Base-by-base conservation (phyloP, 1,140 invertebrate species). In the Carposina sasakii region DNA sequence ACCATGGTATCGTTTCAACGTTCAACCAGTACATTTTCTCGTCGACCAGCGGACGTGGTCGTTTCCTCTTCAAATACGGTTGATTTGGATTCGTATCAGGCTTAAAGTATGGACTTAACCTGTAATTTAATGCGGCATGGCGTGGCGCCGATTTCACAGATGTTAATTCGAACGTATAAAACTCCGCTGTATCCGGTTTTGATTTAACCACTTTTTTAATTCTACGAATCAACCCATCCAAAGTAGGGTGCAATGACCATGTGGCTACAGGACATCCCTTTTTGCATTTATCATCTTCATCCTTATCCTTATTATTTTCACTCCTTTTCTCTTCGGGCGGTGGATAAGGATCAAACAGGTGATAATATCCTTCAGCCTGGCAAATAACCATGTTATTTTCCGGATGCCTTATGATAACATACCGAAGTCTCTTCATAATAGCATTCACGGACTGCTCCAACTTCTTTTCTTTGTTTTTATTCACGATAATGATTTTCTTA, bases 301-400 rank as follows among this genome's bases (percentile, higher is more conserved):
- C 62, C 26, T 62, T 48, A 22, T 31, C 21, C n/a, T n/a, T n/a
- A n/a, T n/a, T n/a, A n/a, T n/a, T n/a, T n/a, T n/a, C 54, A 49
- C 20, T 48, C 37, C 19, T 57, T 51, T 21, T 61, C 56, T 72
- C 73, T 15, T 33, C 44, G 2, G 67, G 81, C 13, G 79, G 71
- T 3, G 69, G 56, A 54, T 89, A 88, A 0, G 88, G 86, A 67
- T 89, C 88, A 52, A 89, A 90, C 0, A 90, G 54, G 52, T 89
- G 88, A 54, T 76, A 88, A 43, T 77, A 85, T 30, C 87, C 82
- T 41, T 87, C 86, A 0, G 56, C 63, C 30, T 86, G 83, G 44
- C 86, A 88, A 12, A 90, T 60, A 0, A 87, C 87, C 54, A 85
- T 85, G 53, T 81, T 86, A 8, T 81, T 82, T 24, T 86, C 76